These are phyloP conservation scores for Apis laboriosa DNA, from an alignment of 1,140 invertebrate genomes.

Conservation along the genomic window DNA sequence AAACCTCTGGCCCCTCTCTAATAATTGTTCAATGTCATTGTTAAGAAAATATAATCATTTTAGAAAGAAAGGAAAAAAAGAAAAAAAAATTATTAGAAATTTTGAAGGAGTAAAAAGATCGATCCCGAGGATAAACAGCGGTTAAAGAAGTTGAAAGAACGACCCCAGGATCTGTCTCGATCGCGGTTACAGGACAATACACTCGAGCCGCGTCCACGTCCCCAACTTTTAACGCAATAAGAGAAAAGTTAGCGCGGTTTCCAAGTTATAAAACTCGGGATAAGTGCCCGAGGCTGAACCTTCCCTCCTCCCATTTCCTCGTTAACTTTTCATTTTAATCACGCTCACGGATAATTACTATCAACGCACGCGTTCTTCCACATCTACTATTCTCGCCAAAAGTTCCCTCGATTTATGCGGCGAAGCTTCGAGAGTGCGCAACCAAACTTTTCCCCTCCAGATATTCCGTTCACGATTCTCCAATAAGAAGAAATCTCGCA, in stretches of 20 bases:
- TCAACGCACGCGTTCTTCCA: background rate
- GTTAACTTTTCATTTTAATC: slow-evolving; percentile 29
- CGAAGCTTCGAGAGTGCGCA: background rate
- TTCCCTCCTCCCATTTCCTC: slow-evolving; percentile 2
- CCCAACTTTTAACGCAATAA: slow-evolving; percentile 55
- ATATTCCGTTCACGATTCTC: too few relatives aligned
- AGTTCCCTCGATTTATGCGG: background rate
- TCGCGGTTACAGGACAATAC: slow-evolving; percentile 24
- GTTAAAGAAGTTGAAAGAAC: background rate
- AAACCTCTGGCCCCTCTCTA: too few relatives aligned
- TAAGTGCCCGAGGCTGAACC: slow-evolving; percentile 8
- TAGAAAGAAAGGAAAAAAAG: too few relatives aligned
- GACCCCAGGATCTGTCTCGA: slow-evolving; percentile 20
- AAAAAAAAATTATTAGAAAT: too few relatives aligned
- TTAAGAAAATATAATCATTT: too few relatives aligned
- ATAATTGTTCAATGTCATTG: too few relatives aligned
- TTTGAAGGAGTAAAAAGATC: background rate
- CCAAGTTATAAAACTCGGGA: slow-evolving; percentile 43
- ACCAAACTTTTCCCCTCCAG: background rate
- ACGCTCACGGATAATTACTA: slow-evolving; percentile 15
- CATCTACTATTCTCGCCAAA: background rate
- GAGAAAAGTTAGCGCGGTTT: slow-evolving; percentile 45
- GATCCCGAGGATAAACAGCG: background rate
- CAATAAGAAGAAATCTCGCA: too few relatives aligned
- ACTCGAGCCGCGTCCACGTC: slow-evolving; percentile 7